A percentile compares a stretch with the other conserved stretches of the same genome.
Conservation (phyloP, 2,888 invertebrate species). For the Branchellion lobata region DNA sequence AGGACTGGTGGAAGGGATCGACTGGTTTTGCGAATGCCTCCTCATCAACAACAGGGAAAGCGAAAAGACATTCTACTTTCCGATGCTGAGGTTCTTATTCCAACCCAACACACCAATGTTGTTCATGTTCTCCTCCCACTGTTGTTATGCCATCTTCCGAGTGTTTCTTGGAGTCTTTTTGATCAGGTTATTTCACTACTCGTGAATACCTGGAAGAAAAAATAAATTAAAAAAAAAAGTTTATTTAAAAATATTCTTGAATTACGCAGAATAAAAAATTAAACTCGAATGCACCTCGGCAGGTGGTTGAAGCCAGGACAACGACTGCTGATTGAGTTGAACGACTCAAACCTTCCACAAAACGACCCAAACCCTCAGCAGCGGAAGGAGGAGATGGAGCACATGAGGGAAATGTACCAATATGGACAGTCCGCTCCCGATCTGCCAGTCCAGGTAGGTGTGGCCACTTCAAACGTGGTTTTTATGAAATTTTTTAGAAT, state of each 20-base stretch:
- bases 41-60: constrained; percentile 55
- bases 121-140: background rate
- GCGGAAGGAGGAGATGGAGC: constrained; percentile 59
- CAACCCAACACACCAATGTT: background rate
- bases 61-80: constrained; percentile 57
- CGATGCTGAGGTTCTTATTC: constrained; percentile 61
- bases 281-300: constrained; percentile 47
- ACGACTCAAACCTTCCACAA: constrained; percentile 62
- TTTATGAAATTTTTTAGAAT: too few species aligned
- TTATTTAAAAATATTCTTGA: too few species aligned
- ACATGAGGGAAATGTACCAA: constrained; percentile 55
- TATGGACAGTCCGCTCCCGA: constrained; percentile 52
- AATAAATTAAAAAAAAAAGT: too few species aligned
- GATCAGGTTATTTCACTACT: too few species aligned
- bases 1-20: constrained; percentile 54
- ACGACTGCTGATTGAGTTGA: constrained; percentile 58
- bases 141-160: background rate
- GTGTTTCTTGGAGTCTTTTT: too few species aligned
- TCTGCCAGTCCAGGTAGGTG: constrained; percentile 53
- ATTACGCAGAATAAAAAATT: too few species aligned
- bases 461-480: too few species aligned
- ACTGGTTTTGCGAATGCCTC: constrained; percentile 61
- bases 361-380: constrained; percentile 59
- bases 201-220: too few species aligned
- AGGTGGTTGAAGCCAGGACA: constrained; percentile 61